A percentile compares a stretch with the other conserved stretches of the same genome.
These are phyloP conservation scores for Drosophila robusta DNA, from an alignment of 2,888 invertebrate genomes.

Conservation along the genomic window DNA sequence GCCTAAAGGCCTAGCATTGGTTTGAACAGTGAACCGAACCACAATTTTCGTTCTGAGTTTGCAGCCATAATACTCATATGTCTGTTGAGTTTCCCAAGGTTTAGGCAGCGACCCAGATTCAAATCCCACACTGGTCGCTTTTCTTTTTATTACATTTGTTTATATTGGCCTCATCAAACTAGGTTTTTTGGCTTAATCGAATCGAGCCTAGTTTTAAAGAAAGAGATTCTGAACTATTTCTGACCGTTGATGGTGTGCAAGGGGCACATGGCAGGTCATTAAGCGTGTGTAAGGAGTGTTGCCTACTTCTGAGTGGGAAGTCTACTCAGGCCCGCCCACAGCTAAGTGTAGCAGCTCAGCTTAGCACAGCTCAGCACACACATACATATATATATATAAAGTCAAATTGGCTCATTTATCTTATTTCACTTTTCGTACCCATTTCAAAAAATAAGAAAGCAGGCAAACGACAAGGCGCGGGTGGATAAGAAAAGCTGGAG, in stretches of 20 bases:
- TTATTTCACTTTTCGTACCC: slow-evolving; percentile 65
- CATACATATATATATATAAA: slow-evolving; percentile 11
- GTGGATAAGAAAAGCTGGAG: neutral
- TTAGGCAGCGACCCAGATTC: no score
- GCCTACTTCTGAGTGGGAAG: slow-evolving; percentile 26
- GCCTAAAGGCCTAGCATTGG: no score
- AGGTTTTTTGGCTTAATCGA: neutral
- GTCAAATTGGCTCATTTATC: slow-evolving; percentile 72
- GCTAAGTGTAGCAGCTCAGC: neutral
- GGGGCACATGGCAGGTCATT: neutral
- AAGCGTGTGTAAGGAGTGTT: slow-evolving; percentile 4
- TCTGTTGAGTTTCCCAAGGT: no score
- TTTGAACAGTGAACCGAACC: no score
- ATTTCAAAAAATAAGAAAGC: slow-evolving; percentile 36
- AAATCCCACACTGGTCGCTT: no score
- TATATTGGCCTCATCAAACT: neutral
- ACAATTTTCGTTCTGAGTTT: no score
- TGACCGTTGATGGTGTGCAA: neutral
- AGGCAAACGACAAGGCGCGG: neutral
- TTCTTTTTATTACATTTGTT: no score
- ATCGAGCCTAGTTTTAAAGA: no score
- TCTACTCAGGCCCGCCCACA: neutral
- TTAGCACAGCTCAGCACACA: neutral
- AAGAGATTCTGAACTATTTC: neutral
- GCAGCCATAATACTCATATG: neutral